Evolutionary conservation across 2,113 vertebrate species (phyloP), one percentile per base, ranked within the genome.

Genomic region (Asarcornis scutulata): DNA sequence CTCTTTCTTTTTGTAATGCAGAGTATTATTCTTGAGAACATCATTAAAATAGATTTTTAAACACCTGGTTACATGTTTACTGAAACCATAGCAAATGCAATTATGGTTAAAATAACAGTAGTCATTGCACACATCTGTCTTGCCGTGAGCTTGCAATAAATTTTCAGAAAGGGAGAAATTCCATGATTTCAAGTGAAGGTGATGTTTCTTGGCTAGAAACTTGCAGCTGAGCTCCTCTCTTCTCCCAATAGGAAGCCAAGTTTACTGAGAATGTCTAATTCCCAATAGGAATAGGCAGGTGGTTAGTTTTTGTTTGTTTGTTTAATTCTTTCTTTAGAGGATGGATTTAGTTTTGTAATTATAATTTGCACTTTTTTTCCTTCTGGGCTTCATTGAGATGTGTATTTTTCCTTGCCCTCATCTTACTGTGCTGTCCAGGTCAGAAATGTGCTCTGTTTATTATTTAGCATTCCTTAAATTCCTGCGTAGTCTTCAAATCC

Each of bases 21-120:
- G 95, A 96, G 92, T 96, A 95, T 93, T 97, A 96, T 97, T 97
- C 91, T 97, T 96, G 93, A 86, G 97, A 96, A 93, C 17, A 59
- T 92, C 94, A 98, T 98, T 98, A 98, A 98, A 98, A 94, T 93
- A 84, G 87, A 97, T 97, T 98, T 98, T 97, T 98, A 97, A 97
- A 94, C 81, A 96, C 68, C 79, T 87, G 91, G 50, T 62, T 95
- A 62, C 21, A 53, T 46, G 42, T 81, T 94, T 86, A 56, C 81
- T 83, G 83, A 21, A 79, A 40, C n/a, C 44, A 23, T 59, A 83
- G 40, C 56, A 62, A 27, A 50, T 25, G 17, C 7, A 21, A 7
- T 63, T 69, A 18, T n/a, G 53, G 17, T 82, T 74, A 66, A 81
- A 15, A 29, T 58, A 71, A 17, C 36, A 60, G 68, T 27, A 23